Base-by-base conservation (phyloP, 1,140 invertebrate genomes). In the Drosophila kurseongensis region DNA sequence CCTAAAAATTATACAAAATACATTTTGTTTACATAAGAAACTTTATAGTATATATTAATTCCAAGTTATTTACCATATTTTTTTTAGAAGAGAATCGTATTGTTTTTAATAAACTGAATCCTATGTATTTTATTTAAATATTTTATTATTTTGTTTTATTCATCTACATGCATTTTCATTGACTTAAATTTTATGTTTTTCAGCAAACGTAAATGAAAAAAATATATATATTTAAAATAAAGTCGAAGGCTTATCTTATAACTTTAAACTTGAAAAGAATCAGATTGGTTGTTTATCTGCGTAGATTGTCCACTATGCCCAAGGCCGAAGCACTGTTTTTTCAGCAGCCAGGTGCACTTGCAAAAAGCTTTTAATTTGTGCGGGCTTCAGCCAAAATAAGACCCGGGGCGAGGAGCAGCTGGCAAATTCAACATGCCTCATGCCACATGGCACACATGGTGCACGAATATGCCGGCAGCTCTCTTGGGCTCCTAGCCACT, bases 281-380 rank as follows among this genome's bases (percentile, higher is more conserved):
- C 51, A 10, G 27, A 57, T 47, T 41, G 35, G 32, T 45, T 54
- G 38, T 23, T 29, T 35, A 71, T 55, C 16, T 14, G 65, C 18
- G 5, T 7, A 4, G 44, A 56, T 47, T 55, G 36, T 27, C 32
- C 32, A 55, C 66, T 32, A 23, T 66, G 14, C 48, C 10, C 6
- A 23, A 38, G 50, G 36, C 35, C 23, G 18, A 35, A 29, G n/a
- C n/a, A 47, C 54, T 74, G 69, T 62, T 73, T 50, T 56, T 44
- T 38, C 58, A 55, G 14, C 13, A 63, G 40, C 50, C 41, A 10
- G n/a, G 27, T 67, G 54, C 50, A 65, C 35, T 54, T 76, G 58
- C 66, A 55, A 75, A 75, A 86, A 78, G 82, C 75, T 79, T 82
- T 86, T 79, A 76, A 88, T 86, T 85, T 81, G 57, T 67, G 59